These are phyloP conservation scores for Ormia ochracea DNA, from an alignment of 2,888 invertebrate species.

Conservation along the genomic window DNA sequence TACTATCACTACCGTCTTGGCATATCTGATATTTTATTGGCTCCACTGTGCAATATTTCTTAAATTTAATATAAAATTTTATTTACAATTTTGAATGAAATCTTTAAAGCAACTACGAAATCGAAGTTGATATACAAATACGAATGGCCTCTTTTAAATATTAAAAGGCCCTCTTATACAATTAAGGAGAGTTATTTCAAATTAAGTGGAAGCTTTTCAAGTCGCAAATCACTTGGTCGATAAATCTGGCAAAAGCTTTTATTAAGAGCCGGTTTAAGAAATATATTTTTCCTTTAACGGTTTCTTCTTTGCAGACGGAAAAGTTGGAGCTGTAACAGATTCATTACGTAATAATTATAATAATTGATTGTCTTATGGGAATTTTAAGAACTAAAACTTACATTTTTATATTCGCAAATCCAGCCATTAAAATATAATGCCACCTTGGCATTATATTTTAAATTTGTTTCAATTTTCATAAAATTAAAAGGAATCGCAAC, in stretches of 20 bases:
- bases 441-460: too few species aligned
- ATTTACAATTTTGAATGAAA: too few species aligned
- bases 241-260: not conserved
- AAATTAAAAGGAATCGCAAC: too few species aligned
- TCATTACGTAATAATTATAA: slow-evolving; percentile 53
- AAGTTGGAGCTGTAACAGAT: slow-evolving; percentile 10
- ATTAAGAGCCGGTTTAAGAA: not conserved
- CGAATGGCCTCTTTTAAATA: not conserved
- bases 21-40: too few species aligned
- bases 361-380: slow-evolving; percentile 58
- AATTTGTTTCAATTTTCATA: too few species aligned
- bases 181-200: slow-evolving; percentile 20
- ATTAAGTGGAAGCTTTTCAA: slow-evolving; percentile 1
- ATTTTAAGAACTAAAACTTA: slow-evolving; percentile 28
- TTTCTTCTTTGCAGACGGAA: not conserved
- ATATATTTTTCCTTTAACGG: not conserved
- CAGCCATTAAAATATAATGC: too few species aligned
- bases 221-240: not conserved
- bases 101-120: too few species aligned
- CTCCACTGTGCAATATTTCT: too few species aligned
- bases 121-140: too few species aligned
- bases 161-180: not conserved
- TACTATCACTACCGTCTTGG: too few species aligned
- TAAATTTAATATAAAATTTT: too few species aligned
- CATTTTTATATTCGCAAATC: not conserved